Evolutionary conservation across 2,797 vertebrate genomes (phyloP).

Genomic region (Vultur gryphus): DNA sequence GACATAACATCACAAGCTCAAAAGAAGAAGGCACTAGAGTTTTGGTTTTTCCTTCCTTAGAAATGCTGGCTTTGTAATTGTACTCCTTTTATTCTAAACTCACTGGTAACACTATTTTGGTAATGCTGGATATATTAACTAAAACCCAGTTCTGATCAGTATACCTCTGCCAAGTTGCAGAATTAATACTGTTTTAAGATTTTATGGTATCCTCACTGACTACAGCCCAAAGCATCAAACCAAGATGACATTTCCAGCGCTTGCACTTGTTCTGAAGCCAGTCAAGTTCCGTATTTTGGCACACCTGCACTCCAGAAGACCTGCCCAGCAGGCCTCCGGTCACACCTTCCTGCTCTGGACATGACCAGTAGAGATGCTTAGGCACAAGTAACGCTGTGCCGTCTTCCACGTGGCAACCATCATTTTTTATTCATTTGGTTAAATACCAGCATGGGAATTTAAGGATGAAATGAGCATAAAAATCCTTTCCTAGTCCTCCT

Average conservation of each 20-base stretch:
- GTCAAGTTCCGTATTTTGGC: background rate
- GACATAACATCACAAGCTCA: conserved; percentile 2
- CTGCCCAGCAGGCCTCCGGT: background rate
- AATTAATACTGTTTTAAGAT: background rate
- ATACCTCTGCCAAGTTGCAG: background rate
- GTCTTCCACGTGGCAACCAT: rapidly evolving
- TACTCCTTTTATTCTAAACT: background rate
- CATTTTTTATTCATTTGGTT: background rate
- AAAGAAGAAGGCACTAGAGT: conserved; percentile 71
- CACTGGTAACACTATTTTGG: background rate
- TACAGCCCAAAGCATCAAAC: background rate
- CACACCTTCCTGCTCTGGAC: background rate
- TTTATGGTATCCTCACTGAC: background rate
- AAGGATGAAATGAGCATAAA: background rate
- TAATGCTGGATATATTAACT: background rate
- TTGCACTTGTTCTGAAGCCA: background rate
- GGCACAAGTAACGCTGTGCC: background rate
- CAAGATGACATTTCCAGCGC: background rate
- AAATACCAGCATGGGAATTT: background rate
- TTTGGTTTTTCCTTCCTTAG: conserved; percentile 23
- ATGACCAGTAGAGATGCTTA: rapidly evolving
- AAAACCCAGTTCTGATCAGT: background rate
- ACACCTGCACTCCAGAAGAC: background rate
- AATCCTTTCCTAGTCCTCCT: background rate
- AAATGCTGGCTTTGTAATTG: conserved; percentile 55